These are phyloP conservation scores for Agrochola litura DNA, from an alignment of 2,888 invertebrate genomes.

Conservation along the genomic window DNA sequence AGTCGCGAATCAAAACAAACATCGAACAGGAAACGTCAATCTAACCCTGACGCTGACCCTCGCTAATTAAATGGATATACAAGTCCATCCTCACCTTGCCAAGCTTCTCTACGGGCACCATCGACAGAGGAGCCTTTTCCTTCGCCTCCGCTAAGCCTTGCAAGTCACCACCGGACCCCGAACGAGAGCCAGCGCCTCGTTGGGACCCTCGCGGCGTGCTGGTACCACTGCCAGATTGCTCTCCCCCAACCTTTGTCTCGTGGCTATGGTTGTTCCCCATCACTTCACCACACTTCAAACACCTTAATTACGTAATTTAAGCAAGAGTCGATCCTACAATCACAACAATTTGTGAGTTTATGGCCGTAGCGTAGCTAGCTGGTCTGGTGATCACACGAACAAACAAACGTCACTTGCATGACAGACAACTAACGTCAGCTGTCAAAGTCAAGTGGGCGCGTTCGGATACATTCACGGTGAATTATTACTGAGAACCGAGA, in stretches of 20 bases:
- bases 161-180: constrained; percentile 92
- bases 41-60: constrained; percentile 70
- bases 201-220: constrained; percentile 86
- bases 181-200: constrained; percentile 89
- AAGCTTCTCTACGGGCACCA: constrained; percentile 94
- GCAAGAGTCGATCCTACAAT: constrained; percentile 39
- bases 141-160: constrained; percentile 91
- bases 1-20: constrained; percentile 66
- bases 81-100: constrained; percentile 91
- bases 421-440: constrained; percentile 62
- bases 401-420: constrained; percentile 54
- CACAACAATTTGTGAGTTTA: constrained; percentile 47
- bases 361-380: constrained; percentile 22
- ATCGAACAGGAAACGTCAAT: constrained; percentile 69
- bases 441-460: constrained; percentile 51
- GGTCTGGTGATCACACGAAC: constrained; percentile 53
- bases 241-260: constrained; percentile 74
- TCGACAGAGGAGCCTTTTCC: constrained; percentile 88
- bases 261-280: constrained; percentile 87
- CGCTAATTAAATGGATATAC: constrained; percentile 46
- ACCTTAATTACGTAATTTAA: constrained; percentile 60
- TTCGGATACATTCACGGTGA: constrained; percentile 41
- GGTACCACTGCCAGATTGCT: constrained; percentile 80
- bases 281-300: constrained; percentile 45
- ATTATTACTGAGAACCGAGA: background rate